phyloP scores from a whole-genome alignment of 2,888 invertebrate species.

The Eueremaeus valkanovi region DNA sequence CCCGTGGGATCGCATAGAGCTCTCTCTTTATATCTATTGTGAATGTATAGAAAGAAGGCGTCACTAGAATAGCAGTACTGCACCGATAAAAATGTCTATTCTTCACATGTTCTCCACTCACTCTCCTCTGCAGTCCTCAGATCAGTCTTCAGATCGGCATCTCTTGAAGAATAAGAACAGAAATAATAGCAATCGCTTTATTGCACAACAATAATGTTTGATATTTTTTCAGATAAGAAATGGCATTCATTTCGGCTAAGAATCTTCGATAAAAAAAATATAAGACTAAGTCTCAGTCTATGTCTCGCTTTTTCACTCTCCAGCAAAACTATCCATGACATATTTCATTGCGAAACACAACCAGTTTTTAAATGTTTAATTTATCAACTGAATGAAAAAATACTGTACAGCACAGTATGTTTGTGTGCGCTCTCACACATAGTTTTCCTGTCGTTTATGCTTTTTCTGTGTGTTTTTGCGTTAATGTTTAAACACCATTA shows the following conservation, averaged over 20 bases:
- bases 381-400: too few relatives aligned
- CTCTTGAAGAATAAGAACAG: too few relatives aligned
- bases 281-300: background rate
- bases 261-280: background rate
- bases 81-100: slow-evolving; percentile 17
- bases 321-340: background rate
- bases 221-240: slow-evolving; percentile 25
- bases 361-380: slow-evolving; percentile 6
- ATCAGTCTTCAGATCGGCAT: background rate
- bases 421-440: background rate
- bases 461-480: background rate
- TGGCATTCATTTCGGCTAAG: slow-evolving; percentile 13
- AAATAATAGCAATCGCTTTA: slow-evolving; percentile 6
- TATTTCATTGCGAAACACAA: background rate
- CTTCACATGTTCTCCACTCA: slow-evolving; percentile 20
- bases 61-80: background rate
- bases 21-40: background rate
- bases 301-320: background rate
- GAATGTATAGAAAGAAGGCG: slow-evolving; percentile 18
- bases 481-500: slow-evolving; percentile 7
- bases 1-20: slow-evolving; percentile 22
- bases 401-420: too few relatives aligned
- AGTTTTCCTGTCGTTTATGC: too few relatives aligned
- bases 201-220: slow-evolving; percentile 25
- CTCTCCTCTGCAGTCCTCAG: background rate